Evolutionary conservation across 2,888 invertebrate genomes (phyloP).

Genomic region (Lymantria monacha): DNA sequence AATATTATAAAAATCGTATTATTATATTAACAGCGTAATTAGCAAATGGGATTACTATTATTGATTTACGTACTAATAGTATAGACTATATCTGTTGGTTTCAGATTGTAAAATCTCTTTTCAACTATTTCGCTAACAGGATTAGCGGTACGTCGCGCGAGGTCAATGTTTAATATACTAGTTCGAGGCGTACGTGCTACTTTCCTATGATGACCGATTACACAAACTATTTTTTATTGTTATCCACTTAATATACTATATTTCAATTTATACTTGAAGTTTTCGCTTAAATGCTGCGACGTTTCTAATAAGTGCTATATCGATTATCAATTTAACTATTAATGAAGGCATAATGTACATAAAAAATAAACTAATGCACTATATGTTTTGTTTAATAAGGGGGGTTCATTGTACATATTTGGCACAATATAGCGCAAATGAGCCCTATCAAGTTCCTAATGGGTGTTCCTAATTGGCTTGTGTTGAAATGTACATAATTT

Average conservation of each 20-base stretch:
- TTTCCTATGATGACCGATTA: slow-evolving; percentile 1
- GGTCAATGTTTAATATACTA: slow-evolving; percentile 3
- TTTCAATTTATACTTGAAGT: slow-evolving; percentile 6
- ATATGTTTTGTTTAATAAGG: slow-evolving; percentile 18
- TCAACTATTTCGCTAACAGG: slow-evolving; percentile 21
- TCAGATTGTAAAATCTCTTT: slow-evolving; percentile 11
- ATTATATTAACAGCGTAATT: slow-evolving; percentile 8
- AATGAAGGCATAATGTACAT: slow-evolving; percentile 15
- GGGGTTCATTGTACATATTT: slow-evolving; percentile 18
- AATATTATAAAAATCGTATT: slow-evolving; percentile 27
- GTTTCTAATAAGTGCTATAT: slow-evolving; percentile 10
- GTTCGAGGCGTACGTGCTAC: slow-evolving; percentile 2
- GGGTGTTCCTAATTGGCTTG: slow-evolving; percentile 36
- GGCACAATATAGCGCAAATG: slow-evolving; percentile 20
- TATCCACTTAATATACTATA: slow-evolving; percentile 1
- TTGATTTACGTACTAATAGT: slow-evolving; percentile 8
- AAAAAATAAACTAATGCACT: slow-evolving; percentile 22
- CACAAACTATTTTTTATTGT: not conserved
- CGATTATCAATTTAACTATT: slow-evolving; percentile 14
- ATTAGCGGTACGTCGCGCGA: slow-evolving; percentile 20
- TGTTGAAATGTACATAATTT: slow-evolving; percentile 24
- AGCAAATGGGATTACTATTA: slow-evolving; percentile 4
- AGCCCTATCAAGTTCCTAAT: slow-evolving; percentile 46
- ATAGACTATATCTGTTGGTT: slow-evolving; percentile 18
- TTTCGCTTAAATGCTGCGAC: slow-evolving; percentile 5